These are phyloP conservation scores for Nymphicus hollandicus DNA, from an alignment of 2,113 vertebrate species.

Conservation along the genomic window DNA sequence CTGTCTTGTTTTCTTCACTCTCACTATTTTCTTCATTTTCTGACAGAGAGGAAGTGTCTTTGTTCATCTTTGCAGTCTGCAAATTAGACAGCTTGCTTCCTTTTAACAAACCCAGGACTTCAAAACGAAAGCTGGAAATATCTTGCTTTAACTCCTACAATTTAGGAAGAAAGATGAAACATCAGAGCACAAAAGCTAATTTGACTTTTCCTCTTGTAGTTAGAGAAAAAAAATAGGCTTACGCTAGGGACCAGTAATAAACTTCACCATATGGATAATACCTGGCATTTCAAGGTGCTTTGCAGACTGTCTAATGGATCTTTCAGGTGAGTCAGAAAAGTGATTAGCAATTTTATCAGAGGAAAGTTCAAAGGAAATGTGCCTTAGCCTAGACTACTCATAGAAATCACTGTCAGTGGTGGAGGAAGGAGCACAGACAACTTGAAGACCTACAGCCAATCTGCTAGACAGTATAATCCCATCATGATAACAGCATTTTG, in stretches of 20 bases:
- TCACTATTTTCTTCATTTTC: slow-evolving; percentile 79
- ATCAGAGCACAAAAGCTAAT: not conserved
- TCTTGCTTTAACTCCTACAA: slow-evolving; percentile 95
- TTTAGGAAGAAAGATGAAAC: not conserved
- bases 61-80: slow-evolving; percentile 52
- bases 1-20: slow-evolving; percentile 66
- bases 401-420: not conserved
- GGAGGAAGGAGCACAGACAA: not conserved
- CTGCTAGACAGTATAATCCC: not conserved
- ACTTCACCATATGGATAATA: not conserved
- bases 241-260: not conserved
- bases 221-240: not conserved
- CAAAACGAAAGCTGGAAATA: slow-evolving; percentile 98
- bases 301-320: not conserved
- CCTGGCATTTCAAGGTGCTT: not conserved
- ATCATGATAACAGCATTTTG: not conserved
- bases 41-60: slow-evolving; percentile 69
- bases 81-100: slow-evolving; percentile 73
- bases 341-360: not conserved
- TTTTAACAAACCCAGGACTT: slow-evolving; percentile 91
- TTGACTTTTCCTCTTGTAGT: not conserved
- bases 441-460: not conserved
- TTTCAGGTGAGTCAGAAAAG: not conserved
- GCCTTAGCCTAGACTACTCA: not conserved
- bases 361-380: not conserved